phyloP scores from a whole-genome alignment of 2,113 vertebrate genomes.

The Alectura lathami region DNA sequence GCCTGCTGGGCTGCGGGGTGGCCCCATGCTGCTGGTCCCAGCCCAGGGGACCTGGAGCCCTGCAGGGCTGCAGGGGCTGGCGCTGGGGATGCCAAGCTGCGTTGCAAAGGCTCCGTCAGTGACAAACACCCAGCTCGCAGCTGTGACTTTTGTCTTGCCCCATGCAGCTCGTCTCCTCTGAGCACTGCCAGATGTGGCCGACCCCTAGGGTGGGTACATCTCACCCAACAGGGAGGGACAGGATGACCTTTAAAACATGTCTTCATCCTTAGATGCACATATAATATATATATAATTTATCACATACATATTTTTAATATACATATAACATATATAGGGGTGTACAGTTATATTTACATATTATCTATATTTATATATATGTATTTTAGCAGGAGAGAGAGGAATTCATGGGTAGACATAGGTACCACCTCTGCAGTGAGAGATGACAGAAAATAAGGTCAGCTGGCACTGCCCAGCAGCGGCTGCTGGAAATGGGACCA shows the following conservation, averaged over 20 bases:
- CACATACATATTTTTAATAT: neutral
- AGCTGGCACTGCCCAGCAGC: neutral
- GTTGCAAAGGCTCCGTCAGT: neutral
- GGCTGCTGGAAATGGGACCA: neutral
- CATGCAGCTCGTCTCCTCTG: neutral
- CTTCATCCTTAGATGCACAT: neutral
- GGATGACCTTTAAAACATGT: neutral
- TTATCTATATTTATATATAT: no score
- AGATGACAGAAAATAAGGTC: neutral
- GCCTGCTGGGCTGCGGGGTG: neutral
- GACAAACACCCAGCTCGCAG: fast-evolving
- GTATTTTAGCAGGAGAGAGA: neutral
- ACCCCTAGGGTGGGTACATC: neutral
- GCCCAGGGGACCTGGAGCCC: neutral
- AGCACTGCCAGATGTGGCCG: neutral
- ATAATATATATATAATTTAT: neutral
- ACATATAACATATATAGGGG: neutral
- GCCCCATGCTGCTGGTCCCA: neutral
- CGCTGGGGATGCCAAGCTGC: neutral
- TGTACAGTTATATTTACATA: neutral
- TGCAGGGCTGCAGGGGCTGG: neutral
- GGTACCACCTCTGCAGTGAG: neutral
- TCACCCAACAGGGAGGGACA: neutral
- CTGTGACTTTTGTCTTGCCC: neutral
- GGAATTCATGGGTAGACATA: neutral